Base-by-base conservation (phyloP, 2,113 vertebrate genomes). In the Carlito syrichta region DNA sequence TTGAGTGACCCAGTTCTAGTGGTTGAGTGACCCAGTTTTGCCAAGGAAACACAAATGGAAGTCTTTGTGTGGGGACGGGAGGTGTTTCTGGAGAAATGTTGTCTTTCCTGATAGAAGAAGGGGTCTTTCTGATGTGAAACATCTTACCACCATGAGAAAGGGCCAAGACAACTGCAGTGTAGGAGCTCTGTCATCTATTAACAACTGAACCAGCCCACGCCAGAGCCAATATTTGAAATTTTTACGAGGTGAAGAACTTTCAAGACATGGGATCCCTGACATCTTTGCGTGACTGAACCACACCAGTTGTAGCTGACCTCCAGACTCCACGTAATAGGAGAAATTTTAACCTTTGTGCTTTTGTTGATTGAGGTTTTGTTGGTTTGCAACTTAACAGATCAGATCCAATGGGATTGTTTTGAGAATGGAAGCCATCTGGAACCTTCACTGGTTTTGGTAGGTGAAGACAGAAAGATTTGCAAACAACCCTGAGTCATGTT, bases 101-200 rank as follows among this genome's bases (percentile, higher is more conserved):
- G 66, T 17, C 35, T 73, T 86, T 73, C 66, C 35, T 6, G 63
- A 58, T 7, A 14, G n/a, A 45, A 14, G n/a, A 45, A 13, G 0
- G 22, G 54, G 38, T 40, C 62, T 73, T 66, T 4, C 23, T 2
- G 32, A 45, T 9, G 5, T 45, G n/a, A 60, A 48, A 8, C 56
- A 3, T n/a, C 81, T 54, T 48, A 10, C 35, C 1, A 1, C 48
- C 35, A 1, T 0, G 25, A 63, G 12, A 30, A 7, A 25, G 71
- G 45, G 45, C n/a, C 38, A 3, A 32, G 62, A 8, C n/a, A 54
- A 8, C 22, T 5, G 2, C 45, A 13, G 0, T 4, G 10, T n/a
- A 50, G 84, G 56, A 50, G 20, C 35, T 20, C 35, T 77, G 45
- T 40, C 9, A 6, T 79, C 30, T 54, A 14, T 19, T 19, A 32